These are phyloP conservation scores for Triops longicaudatus DNA, from an alignment of 1,140 invertebrate genomes.

Conservation along the genomic window DNA sequence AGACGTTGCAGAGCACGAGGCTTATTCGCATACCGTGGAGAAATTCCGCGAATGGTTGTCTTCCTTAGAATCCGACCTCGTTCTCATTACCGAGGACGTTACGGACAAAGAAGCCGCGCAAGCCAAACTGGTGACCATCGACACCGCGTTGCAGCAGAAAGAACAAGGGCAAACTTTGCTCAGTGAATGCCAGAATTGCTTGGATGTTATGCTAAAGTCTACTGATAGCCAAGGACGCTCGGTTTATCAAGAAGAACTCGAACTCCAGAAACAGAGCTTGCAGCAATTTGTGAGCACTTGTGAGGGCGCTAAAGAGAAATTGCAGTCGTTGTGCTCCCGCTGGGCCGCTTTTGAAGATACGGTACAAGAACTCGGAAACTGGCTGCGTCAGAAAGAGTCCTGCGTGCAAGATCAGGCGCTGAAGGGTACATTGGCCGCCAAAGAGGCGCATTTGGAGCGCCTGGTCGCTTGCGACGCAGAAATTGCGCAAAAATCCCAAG, in stretches of 20 bases:
- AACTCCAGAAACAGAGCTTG: slow-evolving; percentile 63
- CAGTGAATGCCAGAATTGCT: slow-evolving; percentile 56
- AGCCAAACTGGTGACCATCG: slow-evolving; percentile 59
- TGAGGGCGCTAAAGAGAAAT: slow-evolving; percentile 50
- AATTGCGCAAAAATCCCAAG: slow-evolving; percentile 56
- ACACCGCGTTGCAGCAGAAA: slow-evolving; percentile 63
- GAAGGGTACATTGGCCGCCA: slow-evolving; percentile 72
- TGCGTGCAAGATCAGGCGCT: slow-evolving; percentile 81
- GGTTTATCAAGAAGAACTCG: slow-evolving; percentile 60
- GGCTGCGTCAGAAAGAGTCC: slow-evolving; percentile 73
- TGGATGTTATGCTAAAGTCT: slow-evolving; percentile 63
- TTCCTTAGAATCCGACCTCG: slow-evolving; percentile 58
- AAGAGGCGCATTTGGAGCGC: slow-evolving; percentile 68
- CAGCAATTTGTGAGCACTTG: slow-evolving; percentile 64
- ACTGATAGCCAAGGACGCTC: slow-evolving; percentile 66
- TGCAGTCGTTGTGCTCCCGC: slow-evolving; percentile 59
- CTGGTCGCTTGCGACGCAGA: slow-evolving; percentile 64
- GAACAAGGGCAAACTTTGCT: slow-evolving; percentile 63
- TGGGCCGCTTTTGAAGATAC: slow-evolving; percentile 70
- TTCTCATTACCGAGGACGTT: slow-evolving; percentile 52
- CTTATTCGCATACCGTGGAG: slow-evolving; percentile 66
- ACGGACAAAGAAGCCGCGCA: slow-evolving; percentile 66
- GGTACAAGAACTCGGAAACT: slow-evolving; percentile 58
- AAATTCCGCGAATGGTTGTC: slow-evolving; percentile 63
- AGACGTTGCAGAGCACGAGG: slow-evolving; percentile 70